Conservation (phyloP, 2,113 vertebrate genomes). For the Axis porcinus region DNA sequence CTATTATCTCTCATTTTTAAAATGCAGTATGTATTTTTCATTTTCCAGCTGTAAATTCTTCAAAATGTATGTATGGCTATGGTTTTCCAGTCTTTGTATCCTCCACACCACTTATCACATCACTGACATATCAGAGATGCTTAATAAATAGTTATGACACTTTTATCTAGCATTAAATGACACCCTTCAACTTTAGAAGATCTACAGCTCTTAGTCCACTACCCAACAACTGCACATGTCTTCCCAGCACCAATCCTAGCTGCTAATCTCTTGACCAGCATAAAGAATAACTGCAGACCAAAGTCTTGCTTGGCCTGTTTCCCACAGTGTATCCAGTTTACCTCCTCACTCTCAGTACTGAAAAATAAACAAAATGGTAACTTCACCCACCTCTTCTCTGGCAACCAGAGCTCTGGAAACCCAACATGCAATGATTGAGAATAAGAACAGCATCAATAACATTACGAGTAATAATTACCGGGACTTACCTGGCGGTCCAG, state of each 20-base stretch:
- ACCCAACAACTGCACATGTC: accelerated
- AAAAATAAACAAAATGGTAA: background rate
- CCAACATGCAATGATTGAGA: background rate
- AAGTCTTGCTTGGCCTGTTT: background rate
- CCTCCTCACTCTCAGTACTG: background rate
- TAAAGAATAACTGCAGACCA: background rate
- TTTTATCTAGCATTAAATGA: background rate
- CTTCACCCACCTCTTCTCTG: background rate
- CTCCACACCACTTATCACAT: background rate
- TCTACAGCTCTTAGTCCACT: background rate
- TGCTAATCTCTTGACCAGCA: background rate
- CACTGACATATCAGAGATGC: background rate
- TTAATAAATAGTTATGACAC: background rate
- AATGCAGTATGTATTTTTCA: background rate
- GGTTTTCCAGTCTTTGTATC: background rate
- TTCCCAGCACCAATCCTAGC: background rate
- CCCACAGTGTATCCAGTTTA: background rate
- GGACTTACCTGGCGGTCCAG: background rate
- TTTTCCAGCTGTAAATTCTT: background rate
- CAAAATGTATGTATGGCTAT: background rate
- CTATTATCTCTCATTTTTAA: background rate
- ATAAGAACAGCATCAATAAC: background rate
- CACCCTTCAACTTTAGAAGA: background rate
- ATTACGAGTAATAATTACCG: background rate
- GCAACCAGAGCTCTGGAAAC: background rate